Base-by-base conservation (phyloP, 2,113 vertebrate species). In the Papio anubis region DNA sequence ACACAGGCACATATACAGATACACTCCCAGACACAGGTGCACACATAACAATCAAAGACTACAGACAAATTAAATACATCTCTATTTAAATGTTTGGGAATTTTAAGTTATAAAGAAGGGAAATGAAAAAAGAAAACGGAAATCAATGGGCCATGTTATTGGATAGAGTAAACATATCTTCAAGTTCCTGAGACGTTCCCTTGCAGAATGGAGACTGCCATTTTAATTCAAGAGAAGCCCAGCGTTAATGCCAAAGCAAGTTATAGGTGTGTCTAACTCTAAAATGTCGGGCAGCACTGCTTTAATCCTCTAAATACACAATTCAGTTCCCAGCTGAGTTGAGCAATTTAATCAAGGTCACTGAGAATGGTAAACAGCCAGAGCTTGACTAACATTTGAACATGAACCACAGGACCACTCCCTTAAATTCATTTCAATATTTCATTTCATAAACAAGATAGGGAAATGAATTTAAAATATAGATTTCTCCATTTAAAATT, bases 271-370 rank as follows among this genome's bases (percentile, higher is more conserved):
- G 82, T 83, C 83, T 82, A 32, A 79, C n/a, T 64, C 17, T 66
- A 70, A 78, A 90, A 70, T 21, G 64, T 61, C 13, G 0, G 20
- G 13, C 10, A 21, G 68, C 73, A 25, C 55, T 18, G 52, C 61
- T 76, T 97, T 97, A 97, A 97, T 88, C 81, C 50, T 38, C 48
- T 94, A 76, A 94, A 21, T 2, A 88, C 68, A 90, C 89, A 82
- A 14, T 50, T 76, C 90, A n/a, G 86, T 20, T 93, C 82, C 96
- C 86, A 68, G 48, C 30, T 25, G 80, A 64, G 75, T 0, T n/a
- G 83, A 70, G 75, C 38, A 40, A 76, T 45, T 52, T 6, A 55
- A 52, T 72, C 68, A 57, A 78, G 87, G 90, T 94, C 93, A 90
- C 38, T 8, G 66, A 17, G 83, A 83, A 72, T 3, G 38, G 73